A percentile compares a stretch with the other conserved stretches of the same genome.
Evolutionary conservation across 1,140 invertebrate genomes (phyloP).

Genomic region (Penaeus vannamei): DNA sequence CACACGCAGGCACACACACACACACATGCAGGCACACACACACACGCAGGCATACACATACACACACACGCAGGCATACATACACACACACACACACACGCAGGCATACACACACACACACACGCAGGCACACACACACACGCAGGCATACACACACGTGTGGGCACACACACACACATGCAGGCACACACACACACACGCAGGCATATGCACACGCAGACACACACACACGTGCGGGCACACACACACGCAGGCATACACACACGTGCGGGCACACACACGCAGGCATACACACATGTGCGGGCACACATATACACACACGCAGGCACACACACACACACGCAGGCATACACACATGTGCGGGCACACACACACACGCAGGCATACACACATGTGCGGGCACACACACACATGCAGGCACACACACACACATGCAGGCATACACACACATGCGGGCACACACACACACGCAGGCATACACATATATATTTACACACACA

Average conservation of each 20-base stretch:
- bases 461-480: no score
- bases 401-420: no score
- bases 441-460: no score
- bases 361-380: no score
- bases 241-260: not conserved
- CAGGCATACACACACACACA: not conserved
- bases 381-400: not conserved
- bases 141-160: not conserved
- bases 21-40: conserved; percentile 38
- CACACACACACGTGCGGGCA: not conserved
- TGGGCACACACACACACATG: not conserved
- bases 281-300: not conserved
- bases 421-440: no score
- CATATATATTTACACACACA: no score
- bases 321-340: not conserved
- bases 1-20: conserved; percentile 39
- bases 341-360: not conserved
- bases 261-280: not conserved
- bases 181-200: not conserved
- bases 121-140: not conserved
- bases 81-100: not conserved
- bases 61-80: not conserved
- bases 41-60: conserved; percentile 3
- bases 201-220: not conserved
- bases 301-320: not conserved